A percentile compares a stretch with the other conserved stretches of the same genome.
phyloP scores from a whole-genome alignment of 2,888 invertebrate species.

The Amphiduros pacificus region DNA sequence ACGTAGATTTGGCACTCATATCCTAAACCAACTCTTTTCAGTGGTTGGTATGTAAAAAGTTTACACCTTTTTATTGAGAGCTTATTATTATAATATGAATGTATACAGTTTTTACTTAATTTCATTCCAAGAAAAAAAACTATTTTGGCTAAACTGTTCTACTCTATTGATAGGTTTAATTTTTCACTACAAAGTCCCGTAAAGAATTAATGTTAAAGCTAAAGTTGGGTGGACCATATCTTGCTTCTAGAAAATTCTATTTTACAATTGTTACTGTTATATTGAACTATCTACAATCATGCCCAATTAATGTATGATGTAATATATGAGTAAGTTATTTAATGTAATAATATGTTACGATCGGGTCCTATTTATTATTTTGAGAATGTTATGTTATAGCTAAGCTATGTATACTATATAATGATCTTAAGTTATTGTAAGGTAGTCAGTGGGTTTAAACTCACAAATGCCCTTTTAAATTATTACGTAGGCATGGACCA shows the following conservation, averaged over 20 bases:
- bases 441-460: conserved; percentile 3
- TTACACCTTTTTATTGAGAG: too few relatives aligned
- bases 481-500: background rate
- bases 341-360: background rate
- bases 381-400: conserved; percentile 16
- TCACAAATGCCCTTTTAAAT: background rate
- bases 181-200: too few relatives aligned
- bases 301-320: background rate
- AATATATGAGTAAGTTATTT: background rate
- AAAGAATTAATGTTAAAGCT: background rate
- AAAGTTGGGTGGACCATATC: background rate
- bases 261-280: background rate
- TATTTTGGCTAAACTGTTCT: conserved; percentile 1
- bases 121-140: conserved; percentile 1
- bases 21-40: too few relatives aligned
- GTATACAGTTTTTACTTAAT: too few relatives aligned
- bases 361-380: conserved; percentile 5
- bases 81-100: too few relatives aligned
- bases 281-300: background rate
- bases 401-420: conserved; percentile 16
- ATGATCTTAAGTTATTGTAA: conserved; percentile 13
- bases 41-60: too few relatives aligned
- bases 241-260: background rate
- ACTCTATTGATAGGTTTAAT: background rate
- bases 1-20: too few relatives aligned